Evolutionary conservation across 2,888 invertebrate species (phyloP).

Genomic region (Hemaris fuciformis): DNA sequence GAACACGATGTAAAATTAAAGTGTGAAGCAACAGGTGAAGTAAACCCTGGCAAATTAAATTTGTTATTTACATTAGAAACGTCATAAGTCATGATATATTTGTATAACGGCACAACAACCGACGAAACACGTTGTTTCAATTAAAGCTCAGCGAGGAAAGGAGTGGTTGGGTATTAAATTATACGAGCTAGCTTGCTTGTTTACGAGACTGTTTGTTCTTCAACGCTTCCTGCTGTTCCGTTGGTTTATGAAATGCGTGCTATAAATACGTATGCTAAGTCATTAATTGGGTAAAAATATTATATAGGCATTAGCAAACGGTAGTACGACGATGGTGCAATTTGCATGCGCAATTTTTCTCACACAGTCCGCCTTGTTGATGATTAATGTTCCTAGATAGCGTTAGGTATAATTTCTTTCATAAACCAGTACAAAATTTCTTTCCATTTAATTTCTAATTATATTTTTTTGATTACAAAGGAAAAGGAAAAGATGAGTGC

Average conservation of each 20-base stretch:
- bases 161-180: conserved; percentile 49
- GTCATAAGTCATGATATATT: conserved; percentile 35
- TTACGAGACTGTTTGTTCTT: conserved; percentile 22
- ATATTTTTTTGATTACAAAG: too few species aligned
- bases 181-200: conserved; percentile 30
- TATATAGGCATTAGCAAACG: background rate
- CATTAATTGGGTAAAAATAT: background rate
- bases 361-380: too few species aligned
- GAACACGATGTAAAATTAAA: too few species aligned
- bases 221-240: conserved; percentile 28
- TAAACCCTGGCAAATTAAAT: background rate
- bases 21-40: background rate
- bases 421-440: background rate
- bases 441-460: background rate
- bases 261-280: background rate
- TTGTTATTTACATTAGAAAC: conserved; percentile 8
- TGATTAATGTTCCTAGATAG: too few species aligned
- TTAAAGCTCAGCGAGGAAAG: conserved; percentile 36
- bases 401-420: background rate
- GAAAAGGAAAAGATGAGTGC: too few species aligned
- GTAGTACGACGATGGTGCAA: too few species aligned
- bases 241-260: background rate
- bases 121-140: conserved; percentile 55
- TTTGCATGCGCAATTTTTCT: too few species aligned
- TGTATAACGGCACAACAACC: conserved; percentile 50